Conservation (phyloP, 2,888 invertebrate species). For the Idaea dimidiata region DNA sequence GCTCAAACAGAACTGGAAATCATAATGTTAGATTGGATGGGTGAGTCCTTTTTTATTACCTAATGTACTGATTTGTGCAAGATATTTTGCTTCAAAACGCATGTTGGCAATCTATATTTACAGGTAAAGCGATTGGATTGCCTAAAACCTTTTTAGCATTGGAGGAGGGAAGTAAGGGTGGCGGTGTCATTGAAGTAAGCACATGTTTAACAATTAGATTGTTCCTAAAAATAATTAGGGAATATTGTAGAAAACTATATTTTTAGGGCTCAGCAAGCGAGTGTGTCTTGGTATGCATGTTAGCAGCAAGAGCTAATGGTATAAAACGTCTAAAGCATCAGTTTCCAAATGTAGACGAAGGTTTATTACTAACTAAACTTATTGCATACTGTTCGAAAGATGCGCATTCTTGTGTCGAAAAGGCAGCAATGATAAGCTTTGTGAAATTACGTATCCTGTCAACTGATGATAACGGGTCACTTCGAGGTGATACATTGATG, state of each 20-base stretch:
- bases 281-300: constrained; percentile 94
- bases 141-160: constrained; percentile 93
- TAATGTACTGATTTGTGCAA: neutral
- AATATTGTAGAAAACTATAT: neutral
- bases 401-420: constrained; percentile 95
- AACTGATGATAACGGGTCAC: constrained; percentile 90
- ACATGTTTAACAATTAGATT: constrained; percentile 2
- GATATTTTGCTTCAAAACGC: neutral
- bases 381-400: constrained; percentile 96
- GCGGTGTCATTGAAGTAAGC: constrained; percentile 95
- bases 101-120: constrained; percentile 16
- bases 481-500: constrained; percentile 89
- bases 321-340: constrained; percentile 91
- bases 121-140: constrained; percentile 94
- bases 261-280: constrained; percentile 96
- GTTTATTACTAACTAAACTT: constrained; percentile 92
- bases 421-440: constrained; percentile 96
- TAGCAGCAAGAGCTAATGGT: constrained; percentile 95
- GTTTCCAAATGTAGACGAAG: constrained; percentile 94
- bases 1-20: constrained; percentile 98
- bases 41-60: constrained; percentile 64
- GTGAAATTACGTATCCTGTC: constrained; percentile 94
- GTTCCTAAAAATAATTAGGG: neutral
- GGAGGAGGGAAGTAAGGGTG: constrained; percentile 92
- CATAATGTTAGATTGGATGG: constrained; percentile 97